Percentiles rank a stretch among this genome's conserved stretches.
Evolutionary conservation across 2,888 invertebrate genomes (phyloP).

Genomic region (Carabus problematicus): DNA sequence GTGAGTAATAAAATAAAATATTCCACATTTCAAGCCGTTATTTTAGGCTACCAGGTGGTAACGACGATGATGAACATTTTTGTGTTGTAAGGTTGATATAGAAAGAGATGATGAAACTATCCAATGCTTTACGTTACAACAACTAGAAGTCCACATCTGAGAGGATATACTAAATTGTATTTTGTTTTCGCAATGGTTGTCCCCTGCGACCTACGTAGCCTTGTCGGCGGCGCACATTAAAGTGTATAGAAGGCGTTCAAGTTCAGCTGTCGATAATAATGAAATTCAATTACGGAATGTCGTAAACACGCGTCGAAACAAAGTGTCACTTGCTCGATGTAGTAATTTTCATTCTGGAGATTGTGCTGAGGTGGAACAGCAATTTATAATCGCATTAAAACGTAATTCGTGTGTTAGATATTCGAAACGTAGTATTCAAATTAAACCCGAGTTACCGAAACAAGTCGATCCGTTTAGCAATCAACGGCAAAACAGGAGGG

Average conservation of each 20-base stretch:
- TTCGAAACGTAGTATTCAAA: constrained; percentile 13
- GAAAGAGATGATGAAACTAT: too few relatives aligned
- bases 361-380: constrained; percentile 17
- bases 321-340: constrained; percentile 32
- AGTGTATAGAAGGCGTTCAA: constrained; percentile 3
- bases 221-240: too few relatives aligned
- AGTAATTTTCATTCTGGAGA: constrained; percentile 21
- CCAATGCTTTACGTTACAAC: too few relatives aligned
- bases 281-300: constrained; percentile 41
- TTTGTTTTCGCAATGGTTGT: too few relatives aligned
- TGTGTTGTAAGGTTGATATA: too few relatives aligned
- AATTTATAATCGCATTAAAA: constrained; percentile 39
- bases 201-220: too few relatives aligned
- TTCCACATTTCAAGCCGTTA: too few relatives aligned
- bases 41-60: too few relatives aligned
- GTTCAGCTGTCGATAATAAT: constrained; percentile 41
- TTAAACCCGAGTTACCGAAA: constrained; percentile 30
- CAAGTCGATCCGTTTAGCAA: constrained; percentile 31
- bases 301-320: constrained; percentile 40
- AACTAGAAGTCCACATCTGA: too few relatives aligned
- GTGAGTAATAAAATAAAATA: too few relatives aligned
- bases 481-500: constrained; percentile 17
- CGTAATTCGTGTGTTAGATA: constrained; percentile 14
- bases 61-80: too few relatives aligned
- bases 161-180: too few relatives aligned